Base-by-base conservation (phyloP, 1,140 invertebrate genomes). In the Andricus grossulariae region DNA sequence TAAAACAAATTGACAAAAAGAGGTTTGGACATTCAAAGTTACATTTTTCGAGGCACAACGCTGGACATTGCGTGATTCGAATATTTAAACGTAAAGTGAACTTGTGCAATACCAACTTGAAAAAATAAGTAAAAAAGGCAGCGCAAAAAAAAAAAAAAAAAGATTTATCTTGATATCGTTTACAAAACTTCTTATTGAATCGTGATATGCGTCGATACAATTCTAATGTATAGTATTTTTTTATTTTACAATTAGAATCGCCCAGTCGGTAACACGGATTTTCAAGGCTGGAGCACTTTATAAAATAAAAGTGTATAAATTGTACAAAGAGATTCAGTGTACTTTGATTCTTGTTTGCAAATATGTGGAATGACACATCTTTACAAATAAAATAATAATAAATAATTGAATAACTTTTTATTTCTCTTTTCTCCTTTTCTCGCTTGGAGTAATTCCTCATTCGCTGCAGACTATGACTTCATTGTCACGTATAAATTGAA, bases 21-120 rank as follows among this genome's bases (percentile, higher is more conserved):
- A 15, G n/a, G 72, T n/a, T 55, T 80, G 81, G 82, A 82, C 81
- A 76, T 57, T 57, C 19, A 66, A 66, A 66, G 16, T 66, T 32
- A 66, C 25, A 39, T 45, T 66, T 66, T 66, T 15, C 60, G 60
- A 66, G 60, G 25, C 60, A 66, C 60, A 66, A 66, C 16, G 25
- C 60, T 66, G 25, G 60, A 66, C 52, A 66, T 45, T 45, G 39
- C 60, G 60, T 66, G 25, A 66, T 66, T 66, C 12, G 15, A 12
- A 45, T n/a, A 7, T 25, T 32, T 3, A 19, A 15, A 39, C 16
- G 39, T 39, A 66, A n/a, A 39, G 39, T 45, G 39, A 45, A 45
- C 39, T n/a, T 39, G 15, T 13, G 25, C 21, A 54, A n/a, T 18
- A 19, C 52, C 52, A 32, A 66, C 6, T 66, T 32, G 21, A 60